These are phyloP conservation scores for Leptinotarsa lineolata DNA, from an alignment of 1,140 invertebrate genomes.

Conservation along the genomic window DNA sequence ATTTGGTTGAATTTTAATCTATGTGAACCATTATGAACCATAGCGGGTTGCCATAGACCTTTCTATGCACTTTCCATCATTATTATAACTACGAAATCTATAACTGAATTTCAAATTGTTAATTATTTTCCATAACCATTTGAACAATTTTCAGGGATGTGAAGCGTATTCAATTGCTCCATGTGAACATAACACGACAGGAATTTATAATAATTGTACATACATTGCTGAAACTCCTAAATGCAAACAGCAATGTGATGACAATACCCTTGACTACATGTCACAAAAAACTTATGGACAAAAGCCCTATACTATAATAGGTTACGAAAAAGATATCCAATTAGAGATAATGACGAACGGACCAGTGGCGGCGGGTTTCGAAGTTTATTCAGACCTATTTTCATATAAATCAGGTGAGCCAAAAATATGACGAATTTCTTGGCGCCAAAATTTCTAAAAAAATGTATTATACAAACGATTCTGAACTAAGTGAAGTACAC, in stretches of 20 bases:
- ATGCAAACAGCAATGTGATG: neutral
- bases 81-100: too few relatives aligned
- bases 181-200: slow-evolving; percentile 63
- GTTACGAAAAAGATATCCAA: slow-evolving; percentile 11
- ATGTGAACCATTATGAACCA: too few relatives aligned
- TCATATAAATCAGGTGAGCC: slow-evolving; percentile 76
- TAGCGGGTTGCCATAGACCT: too few relatives aligned
- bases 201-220: slow-evolving; percentile 3
- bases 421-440: too few relatives aligned
- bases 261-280: neutral
- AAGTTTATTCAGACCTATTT: slow-evolving; percentile 48
- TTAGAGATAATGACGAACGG: slow-evolving; percentile 90
- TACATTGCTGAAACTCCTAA: neutral
- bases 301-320: neutral
- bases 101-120: too few relatives aligned
- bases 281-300: neutral
- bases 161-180: slow-evolving; percentile 57
- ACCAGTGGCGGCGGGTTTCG: slow-evolving; percentile 86
- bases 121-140: too few relatives aligned
- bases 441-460: too few relatives aligned
- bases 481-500: too few relatives aligned
- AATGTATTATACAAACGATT: too few relatives aligned
- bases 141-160: too few relatives aligned
- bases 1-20: too few relatives aligned
- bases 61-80: too few relatives aligned